These are phyloP conservation scores for Drosophila sucinea DNA, from an alignment of 1,140 invertebrate genomes.

Conservation along the genomic window DNA sequence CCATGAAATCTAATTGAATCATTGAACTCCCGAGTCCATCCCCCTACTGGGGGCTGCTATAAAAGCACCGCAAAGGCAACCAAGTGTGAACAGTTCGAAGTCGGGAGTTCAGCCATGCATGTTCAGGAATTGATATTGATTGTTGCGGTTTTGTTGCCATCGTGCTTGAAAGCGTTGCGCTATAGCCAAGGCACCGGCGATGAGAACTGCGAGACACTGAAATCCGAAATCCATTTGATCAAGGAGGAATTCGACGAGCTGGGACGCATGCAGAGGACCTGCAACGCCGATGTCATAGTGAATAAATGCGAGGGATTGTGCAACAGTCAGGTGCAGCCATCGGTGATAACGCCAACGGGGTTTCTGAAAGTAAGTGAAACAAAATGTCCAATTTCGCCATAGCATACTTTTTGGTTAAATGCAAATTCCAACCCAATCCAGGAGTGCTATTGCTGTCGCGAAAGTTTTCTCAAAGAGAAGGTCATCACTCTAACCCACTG, in stretches of 20 bases:
- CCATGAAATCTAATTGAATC: conserved; percentile 46
- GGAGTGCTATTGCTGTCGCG: conserved; percentile 96
- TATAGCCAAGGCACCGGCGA: conserved; percentile 83
- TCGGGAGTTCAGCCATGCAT: conserved; percentile 52
- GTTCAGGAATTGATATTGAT: conserved; percentile 63
- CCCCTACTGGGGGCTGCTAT: conserved; percentile 32
- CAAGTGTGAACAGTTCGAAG: conserved; percentile 44
- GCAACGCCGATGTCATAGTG: conserved; percentile 92
- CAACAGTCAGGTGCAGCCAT: conserved; percentile 94
- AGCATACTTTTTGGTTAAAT: conserved; percentile 5
- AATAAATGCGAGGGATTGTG: conserved; percentile 96
- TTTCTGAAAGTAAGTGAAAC: conserved; percentile 90
- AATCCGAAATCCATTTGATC: conserved; percentile 90
- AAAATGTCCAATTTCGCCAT: too few relatives aligned
- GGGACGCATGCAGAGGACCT: conserved; percentile 91
- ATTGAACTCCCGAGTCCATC: conserved; percentile 19
- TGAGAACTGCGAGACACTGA: conserved; percentile 90
- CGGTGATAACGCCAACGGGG: conserved; percentile 92
- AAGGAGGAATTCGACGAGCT: conserved; percentile 95
- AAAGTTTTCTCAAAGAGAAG: conserved; percentile 91
- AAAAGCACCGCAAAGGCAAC: conserved; percentile 35
- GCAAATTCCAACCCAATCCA: conserved; percentile 69
- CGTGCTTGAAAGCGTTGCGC: conserved; percentile 60
- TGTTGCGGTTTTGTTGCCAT: conserved; percentile 61
- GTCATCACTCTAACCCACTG: conserved; percentile 92